Evolutionary conservation across 2,888 invertebrate genomes (phyloP), one percentile per base, ranked within the genome.

Genomic region (Leptinotarsa haldemani): DNA sequence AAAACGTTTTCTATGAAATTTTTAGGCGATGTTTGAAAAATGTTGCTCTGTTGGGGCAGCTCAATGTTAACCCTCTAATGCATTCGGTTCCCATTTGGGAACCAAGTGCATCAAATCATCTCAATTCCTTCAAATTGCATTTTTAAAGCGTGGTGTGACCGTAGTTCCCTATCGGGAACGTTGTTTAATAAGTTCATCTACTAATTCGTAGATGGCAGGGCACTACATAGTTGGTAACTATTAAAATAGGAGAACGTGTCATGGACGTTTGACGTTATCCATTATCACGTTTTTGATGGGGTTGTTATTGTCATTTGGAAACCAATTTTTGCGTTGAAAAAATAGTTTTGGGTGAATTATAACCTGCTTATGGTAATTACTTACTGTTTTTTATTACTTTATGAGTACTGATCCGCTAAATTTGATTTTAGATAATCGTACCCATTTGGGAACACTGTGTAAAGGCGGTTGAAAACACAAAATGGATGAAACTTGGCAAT

Each of bases 211-310:
- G 48, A 48, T 48, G 48, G 48, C 48, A 48, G 48, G 48, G 48
- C 48, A 48, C 48, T 48, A 48, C 48, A 48, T 15, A 48, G 48
- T 48, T 48, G 48, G 16, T 48, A 48, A 48, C 48, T 48, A 48
- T 48, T 48, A 48, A 48, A 48, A 48, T 48, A 48, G 48, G 18
- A 52, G 52, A 52, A 52, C 52, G 52, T 52, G 52, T 52, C 52
- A 52, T 52, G 18, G 52, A 52, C 52, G 52, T 52, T 52, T 52
- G 52, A 52, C 16, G 52, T 52, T 52, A 52, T 52, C 52, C 52
- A 52, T 52, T 52, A 52, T 52, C 52, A 52, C n/a, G n/a, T 52
- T 52, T 52, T 52, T n/a, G 52, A 52, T 52, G 52, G 52, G 52
- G 52, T 52, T 52, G 52, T 52, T 52, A 52, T 52, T 52, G n/a